Base-by-base conservation (phyloP, 2,113 vertebrate genomes). In the Pteronura brasiliensis region DNA sequence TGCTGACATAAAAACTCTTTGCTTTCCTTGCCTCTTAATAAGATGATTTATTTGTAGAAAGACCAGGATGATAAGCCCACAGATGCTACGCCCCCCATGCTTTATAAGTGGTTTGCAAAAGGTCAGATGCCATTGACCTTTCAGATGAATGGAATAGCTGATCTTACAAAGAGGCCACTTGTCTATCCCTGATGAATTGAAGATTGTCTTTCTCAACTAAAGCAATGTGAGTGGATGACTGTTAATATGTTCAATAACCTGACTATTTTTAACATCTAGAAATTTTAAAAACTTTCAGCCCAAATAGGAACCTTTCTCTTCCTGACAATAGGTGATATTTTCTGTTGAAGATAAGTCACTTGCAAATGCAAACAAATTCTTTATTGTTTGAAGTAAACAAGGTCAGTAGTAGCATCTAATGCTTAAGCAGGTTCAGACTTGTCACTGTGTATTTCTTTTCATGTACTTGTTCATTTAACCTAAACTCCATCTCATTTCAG, bases 31-130 rank as follows among this genome's bases (percentile, higher is more conserved):
- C 61, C 55, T 93, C 27, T 93, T 95, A 76, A 91, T 49, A 93
- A 96, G 79, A 88, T 96, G 71, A 90, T 77, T 96, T 90, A 82
- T 98, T 97, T 98, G 21, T 74, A 27, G 82, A 93, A 77, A 95
- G n/a, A 36, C 39, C 61, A 95, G 94, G n/a, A 86, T 94, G 42
- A 44, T 95, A 74, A 93, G 88, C 31, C 34, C 52, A 94, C 31
- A 88, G 44, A 88, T 91, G 14, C 0, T 61, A 27, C 4, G 23
- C 2, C 84, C 88, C 44, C 74, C 9, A 34, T 4, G 4, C 57
- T 94, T 92, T 96, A 0, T 93, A 52, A 97, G 80, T 90, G 36
- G n/a, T 86, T 95, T 42, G 94, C 81, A 88, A 97, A 97, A 87
- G 4, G 31, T 31, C 88, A 96, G 4, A 52, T 42, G 6, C 18